Base-by-base conservation (phyloP, 2,797 vertebrate genomes). In the Peromyscus melanophrys region DNA sequence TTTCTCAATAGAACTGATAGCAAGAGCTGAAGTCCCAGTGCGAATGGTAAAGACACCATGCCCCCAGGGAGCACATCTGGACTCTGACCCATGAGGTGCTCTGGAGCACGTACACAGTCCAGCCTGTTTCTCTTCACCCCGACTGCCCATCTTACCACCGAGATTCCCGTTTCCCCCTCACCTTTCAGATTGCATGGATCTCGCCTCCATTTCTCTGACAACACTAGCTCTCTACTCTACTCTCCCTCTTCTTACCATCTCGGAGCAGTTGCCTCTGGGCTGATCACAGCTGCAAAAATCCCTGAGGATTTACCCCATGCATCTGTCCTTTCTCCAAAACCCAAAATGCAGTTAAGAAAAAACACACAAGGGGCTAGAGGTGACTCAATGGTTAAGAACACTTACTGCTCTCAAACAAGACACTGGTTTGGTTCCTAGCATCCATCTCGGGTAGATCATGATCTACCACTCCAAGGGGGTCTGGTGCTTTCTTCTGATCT, bases 101-200 rank as follows among this genome's bases (percentile, higher is more conserved):
- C 67, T 84, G 52, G n/a, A 90, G 37, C 57, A 90, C 4, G 85
- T 4, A 84, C 4, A 81, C 5, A 19, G 84, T 31, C 37, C 52
- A n/a, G 9, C 23, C 17, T 73, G 23, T 69, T 92, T 75, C 29
- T 84, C 55, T 65, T 37, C 57, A 78, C 25, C 49, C 55, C 49
- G 73, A 92, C 80, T 82, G 63, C 25, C 46, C 40, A 16, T 71
- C 40, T 89, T 46, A 85, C 16, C 63, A 43, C 9, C 67, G 67
- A 57, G 14, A 86, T n/a, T 67, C 67, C 34, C 82, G 55, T 92
- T 85, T 80, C 59, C 21, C 63, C 21, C 83, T 93, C 67, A 71
- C 73, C 63, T 95, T 94, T 88, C 73, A 88, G 73, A 85, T 67
- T 55, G 91, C 57, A 89, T 59, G 87, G 43, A 85, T 96, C 12